phyloP scores from a whole-genome alignment of 2,113 vertebrate species.

The Cephalophus harveyi region DNA sequence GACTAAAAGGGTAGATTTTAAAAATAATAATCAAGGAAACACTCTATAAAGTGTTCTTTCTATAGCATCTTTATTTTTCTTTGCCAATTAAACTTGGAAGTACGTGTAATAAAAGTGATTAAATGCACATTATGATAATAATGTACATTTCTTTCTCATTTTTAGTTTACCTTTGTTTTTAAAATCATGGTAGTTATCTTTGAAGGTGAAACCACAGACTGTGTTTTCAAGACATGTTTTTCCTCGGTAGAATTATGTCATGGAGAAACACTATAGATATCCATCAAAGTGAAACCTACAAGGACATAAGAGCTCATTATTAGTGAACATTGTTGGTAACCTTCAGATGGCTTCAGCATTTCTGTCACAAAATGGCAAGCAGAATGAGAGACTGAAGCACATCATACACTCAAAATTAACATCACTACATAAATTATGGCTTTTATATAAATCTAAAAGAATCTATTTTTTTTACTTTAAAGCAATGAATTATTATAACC shows the following conservation, averaged over 20 bases:
- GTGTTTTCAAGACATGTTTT: constrained; percentile 59
- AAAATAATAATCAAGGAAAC: neutral
- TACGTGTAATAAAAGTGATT: neutral
- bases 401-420: constrained; percentile 48
- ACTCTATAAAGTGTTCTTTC: neutral
- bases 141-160: constrained; percentile 54
- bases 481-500: constrained; percentile 31
- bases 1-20: neutral
- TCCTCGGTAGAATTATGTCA: constrained; percentile 64
- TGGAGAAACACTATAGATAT: constrained; percentile 64
- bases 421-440: neutral
- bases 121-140: neutral
- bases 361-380: constrained; percentile 48
- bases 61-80: neutral
- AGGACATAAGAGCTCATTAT: constrained; percentile 72
- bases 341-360: constrained; percentile 54
- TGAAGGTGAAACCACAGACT: constrained; percentile 62
- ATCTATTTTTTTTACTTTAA: constrained; percentile 41
- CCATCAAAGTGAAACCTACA: constrained; percentile 74
- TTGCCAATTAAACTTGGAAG: neutral
- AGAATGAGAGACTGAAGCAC: constrained; percentile 40
- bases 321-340: constrained; percentile 68
- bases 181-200: constrained; percentile 43
- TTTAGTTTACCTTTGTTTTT: constrained; percentile 37
- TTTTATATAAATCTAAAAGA: neutral